Evolutionary conservation across 2,797 vertebrate genomes (phyloP).

Genomic region (Chiloscyllium punctatum): DNA sequence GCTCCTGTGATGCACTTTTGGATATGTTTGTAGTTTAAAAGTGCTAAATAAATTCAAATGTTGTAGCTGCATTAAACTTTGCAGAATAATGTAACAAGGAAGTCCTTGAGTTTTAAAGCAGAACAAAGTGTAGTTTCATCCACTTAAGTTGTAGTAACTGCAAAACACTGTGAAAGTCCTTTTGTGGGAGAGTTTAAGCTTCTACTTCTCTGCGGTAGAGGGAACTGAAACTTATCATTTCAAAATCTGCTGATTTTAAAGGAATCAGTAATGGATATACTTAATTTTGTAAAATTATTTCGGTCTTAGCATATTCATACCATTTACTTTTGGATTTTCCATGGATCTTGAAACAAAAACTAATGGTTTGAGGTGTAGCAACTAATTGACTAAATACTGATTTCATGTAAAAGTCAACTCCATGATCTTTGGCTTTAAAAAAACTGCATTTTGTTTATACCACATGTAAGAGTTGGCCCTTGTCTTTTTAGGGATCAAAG

Average conservation of each 20-base stretch:
- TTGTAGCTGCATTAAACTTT: neutral
- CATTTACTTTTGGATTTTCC: neutral
- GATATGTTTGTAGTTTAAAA: neutral
- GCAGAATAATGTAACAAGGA: neutral
- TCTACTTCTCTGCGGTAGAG: neutral
- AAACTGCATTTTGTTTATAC: neutral
- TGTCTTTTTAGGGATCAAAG: neutral
- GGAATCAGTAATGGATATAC: neutral
- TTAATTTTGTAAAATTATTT: neutral
- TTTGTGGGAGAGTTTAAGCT: neutral
- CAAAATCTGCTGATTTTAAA: neutral
- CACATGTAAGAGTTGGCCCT: neutral
- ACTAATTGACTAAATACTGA: neutral
- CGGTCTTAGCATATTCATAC: neutral
- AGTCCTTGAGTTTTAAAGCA: neutral
- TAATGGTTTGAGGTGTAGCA: neutral
- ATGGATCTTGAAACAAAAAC: neutral
- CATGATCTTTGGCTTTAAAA: neutral
- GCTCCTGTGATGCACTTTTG: neutral
- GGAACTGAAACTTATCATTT: slow-evolving; percentile 25
- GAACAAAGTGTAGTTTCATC: slow-evolving; percentile 22
- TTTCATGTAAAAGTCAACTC: neutral
- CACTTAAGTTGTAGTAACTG: neutral
- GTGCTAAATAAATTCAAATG: neutral
- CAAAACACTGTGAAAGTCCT: neutral